Base-by-base conservation (phyloP, 2,113 vertebrate species). In the Perccottus glenii region DNA sequence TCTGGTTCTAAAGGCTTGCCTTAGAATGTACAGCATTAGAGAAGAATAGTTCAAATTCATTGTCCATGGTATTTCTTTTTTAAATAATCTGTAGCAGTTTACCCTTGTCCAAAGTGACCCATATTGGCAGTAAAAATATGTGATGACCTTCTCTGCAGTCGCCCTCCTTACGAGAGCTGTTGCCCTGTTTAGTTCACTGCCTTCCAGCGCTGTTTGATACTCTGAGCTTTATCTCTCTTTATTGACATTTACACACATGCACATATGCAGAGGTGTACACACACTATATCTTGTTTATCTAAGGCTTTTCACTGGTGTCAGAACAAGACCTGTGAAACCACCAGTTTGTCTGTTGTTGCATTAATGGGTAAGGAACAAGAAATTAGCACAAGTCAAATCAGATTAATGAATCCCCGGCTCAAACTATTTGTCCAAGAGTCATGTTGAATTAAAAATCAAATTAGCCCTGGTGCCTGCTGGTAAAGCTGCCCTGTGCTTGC, bases 401-500 rank as follows among this genome's bases (percentile, higher is more conserved):
- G 67, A 93, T 93, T 92, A 91, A 93, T 90, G 85, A 89, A 91
- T 89, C 80, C 59, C n/a, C 70, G 67, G 56, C 79, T 89, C 83
- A 83, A 81, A 86, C 78, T 80, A 88, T 91, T 89, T 92, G 84
- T 78, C 12, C 52, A 81, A 80, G 73, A 92, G 90, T 92, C 92
- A 55, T 48, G 65, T 90, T 86, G 89, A 88, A 93, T 93, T 92
- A 92, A 92, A 92, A 92, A 88, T 92, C 91, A 91, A 92, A 93
- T 92, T 91, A 93, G 82, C 77, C 79, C 65, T 71, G 77, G 82
- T 66, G 85, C 78, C 85, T 87, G 84, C 76, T 66, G 75, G 84
- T 88, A 68, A 85, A 64, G 85, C 87, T 75, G 80, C 67, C 75
- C 72, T 76, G 66, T 57, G 73, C 66, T 71, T 78, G 86, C 84